These are phyloP conservation scores for Acleris laterana DNA, from an alignment of 2,888 invertebrate species.

Conservation along the genomic window DNA sequence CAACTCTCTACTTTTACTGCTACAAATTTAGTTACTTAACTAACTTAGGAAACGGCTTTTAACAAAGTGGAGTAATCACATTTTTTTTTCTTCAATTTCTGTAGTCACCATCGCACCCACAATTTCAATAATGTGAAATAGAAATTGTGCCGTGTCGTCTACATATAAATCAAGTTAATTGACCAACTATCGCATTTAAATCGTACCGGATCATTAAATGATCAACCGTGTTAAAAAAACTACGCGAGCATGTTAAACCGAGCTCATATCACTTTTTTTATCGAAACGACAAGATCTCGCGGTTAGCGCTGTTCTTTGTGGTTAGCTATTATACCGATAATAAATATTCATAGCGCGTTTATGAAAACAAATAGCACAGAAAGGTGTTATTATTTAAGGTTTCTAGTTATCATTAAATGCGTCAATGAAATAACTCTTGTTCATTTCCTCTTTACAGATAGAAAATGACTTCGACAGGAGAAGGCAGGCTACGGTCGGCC, in stretches of 20 bases:
- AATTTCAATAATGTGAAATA: slow-evolving; percentile 32
- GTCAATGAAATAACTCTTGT: background rate
- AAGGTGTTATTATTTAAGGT: too few relatives aligned
- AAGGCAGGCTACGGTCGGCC: slow-evolving; percentile 70
- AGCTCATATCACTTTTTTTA: background rate
- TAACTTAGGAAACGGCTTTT: background rate
- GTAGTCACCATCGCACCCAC: background rate
- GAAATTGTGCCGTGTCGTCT: slow-evolving; percentile 31
- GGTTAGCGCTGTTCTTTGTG: too few relatives aligned
- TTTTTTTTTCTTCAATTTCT: background rate
- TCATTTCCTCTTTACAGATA: slow-evolving; percentile 66
- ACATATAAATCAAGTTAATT: slow-evolving; percentile 34
- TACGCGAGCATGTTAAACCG: slow-evolving; percentile 3
- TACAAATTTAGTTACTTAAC: too few relatives aligned
- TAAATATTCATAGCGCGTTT: background rate
- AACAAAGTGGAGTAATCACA: background rate
- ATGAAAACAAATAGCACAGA: too few relatives aligned
- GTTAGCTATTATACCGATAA: too few relatives aligned
- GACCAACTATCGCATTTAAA: slow-evolving; percentile 16
- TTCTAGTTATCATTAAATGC: too few relatives aligned
- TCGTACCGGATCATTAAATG: slow-evolving; percentile 28
- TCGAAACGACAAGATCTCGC: slow-evolving; percentile 1
- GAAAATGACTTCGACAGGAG: slow-evolving; percentile 81
- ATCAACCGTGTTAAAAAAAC: background rate
- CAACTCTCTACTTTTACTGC: too few relatives aligned